These are phyloP conservation scores for Hydractinia echinata DNA, from an alignment of 30 jellyfish, hydroid and myxozoan species.

Conservation along the genomic window DNA sequence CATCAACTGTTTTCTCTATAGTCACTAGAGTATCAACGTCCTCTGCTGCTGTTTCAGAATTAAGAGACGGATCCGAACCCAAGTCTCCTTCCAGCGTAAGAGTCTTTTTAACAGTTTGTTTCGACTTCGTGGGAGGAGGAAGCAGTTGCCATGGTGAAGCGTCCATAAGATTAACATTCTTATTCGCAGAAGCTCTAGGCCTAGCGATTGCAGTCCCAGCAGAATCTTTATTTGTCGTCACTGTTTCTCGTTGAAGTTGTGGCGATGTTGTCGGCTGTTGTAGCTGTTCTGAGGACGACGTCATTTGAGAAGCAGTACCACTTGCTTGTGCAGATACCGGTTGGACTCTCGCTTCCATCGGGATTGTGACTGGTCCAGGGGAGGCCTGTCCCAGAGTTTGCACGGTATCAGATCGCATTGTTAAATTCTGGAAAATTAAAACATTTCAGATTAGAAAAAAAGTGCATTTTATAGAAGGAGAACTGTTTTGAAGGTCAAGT, in stretches of 20 bases:
- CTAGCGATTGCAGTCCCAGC: slow-evolving; percentile 83
- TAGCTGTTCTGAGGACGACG: not conserved
- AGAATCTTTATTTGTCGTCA: slow-evolving; percentile 21
- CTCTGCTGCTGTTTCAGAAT: slow-evolving; percentile 11
- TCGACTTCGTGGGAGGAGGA: slow-evolving; percentile 85
- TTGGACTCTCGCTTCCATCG: slow-evolving; percentile 24
- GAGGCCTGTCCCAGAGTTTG: slow-evolving; percentile 33
- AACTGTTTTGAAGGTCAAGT: no score
- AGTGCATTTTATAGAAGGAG: no score
- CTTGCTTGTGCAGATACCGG: not conserved
- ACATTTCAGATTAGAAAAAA: no score
- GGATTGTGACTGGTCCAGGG: slow-evolving; percentile 2
- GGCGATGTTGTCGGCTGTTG: not conserved
- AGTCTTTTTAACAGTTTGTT: slow-evolving; percentile 46
- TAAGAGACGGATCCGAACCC: not conserved
- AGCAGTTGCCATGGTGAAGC: slow-evolving; percentile 89
- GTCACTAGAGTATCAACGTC: not conserved
- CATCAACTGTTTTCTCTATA: slow-evolving; percentile 19
- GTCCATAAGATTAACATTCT: slow-evolving; percentile 79
- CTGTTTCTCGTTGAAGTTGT: slow-evolving; percentile 16
- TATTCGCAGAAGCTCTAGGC: slow-evolving; percentile 69
- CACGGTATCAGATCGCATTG: not conserved
- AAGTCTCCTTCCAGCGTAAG: slow-evolving; percentile 22
- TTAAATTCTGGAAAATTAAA: no score
- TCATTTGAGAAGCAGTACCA: not conserved